Evolutionary conservation across 1,140 invertebrate genomes (phyloP), one percentile per base, ranked within the genome.

Genomic region (Scylla paramamosain): DNA sequence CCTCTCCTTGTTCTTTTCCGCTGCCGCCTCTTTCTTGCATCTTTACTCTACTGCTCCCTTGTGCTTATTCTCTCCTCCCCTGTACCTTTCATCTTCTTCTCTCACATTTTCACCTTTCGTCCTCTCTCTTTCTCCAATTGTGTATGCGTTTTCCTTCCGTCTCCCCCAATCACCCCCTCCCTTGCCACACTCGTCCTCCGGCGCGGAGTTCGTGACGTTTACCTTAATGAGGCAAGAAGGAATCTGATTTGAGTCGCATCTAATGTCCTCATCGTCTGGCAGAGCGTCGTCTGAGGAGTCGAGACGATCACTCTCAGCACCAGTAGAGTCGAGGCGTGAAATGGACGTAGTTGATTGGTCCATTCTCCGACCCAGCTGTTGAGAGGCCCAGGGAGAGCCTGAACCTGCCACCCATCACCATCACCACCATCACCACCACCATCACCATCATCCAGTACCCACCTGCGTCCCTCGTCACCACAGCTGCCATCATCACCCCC

Each of bases 51-150:
- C 52, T 59, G 16, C n/a, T 10, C 83, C n/a, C 83, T 14, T 32
- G 83, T 29, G 31, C 31, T n/a, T 84, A 84, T 84, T 88, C 86
- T 88, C 29, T 45, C 86, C 45, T 32, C 86, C 45, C 32, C n/a
- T 29, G 39, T 86, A 31, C 83, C 28, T 25, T 31, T 39, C 32
- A 59, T 32, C 32, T 88, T 7, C 14, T 29, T 88, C 86, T 39
- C 32, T 88, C 86, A 32, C 32, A 6, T 1, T 88, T 88, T 32
- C 86, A 16, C 52, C 32, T 28, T 67, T 82, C 32, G 3, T 67
- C 29, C 91, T 29, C n/a, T 29, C n/a, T 83, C 67, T 31, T 45
- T 82, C 4, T 82, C n/a, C n/a, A 29, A 31, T 32, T 67, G 28
- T 67, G 7, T 67, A 25, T 92, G n/a, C n/a, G 46, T 67, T 59